Percentiles rank a stretch among this genome's conserved stretches.
phyloP scores from a whole-genome alignment of 2,797 vertebrate species.

The Darevskia nairensis region DNA sequence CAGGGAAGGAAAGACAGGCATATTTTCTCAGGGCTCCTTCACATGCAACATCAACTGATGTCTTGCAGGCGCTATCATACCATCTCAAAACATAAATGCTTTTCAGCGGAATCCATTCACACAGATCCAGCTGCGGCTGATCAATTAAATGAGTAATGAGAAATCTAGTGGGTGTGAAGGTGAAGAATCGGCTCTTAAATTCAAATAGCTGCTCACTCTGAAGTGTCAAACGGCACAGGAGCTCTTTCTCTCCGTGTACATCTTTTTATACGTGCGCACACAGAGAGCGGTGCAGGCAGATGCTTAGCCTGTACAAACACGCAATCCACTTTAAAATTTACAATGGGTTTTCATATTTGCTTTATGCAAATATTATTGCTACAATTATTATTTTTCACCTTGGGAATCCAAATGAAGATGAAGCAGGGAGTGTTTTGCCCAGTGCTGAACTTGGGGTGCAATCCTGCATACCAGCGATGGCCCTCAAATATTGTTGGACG shows the following conservation, averaged over 20 bases:
- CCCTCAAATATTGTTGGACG: no score
- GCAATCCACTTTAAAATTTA: background rate
- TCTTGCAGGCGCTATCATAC: background rate
- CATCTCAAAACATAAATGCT: no score
- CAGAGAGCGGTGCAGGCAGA: background rate
- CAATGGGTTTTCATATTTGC: background rate
- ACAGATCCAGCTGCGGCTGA: background rate
- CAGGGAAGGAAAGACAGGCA: background rate
- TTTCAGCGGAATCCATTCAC: conserved; percentile 1
- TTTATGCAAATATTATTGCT: background rate
- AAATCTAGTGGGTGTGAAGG: background rate
- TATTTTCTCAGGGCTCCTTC: background rate
- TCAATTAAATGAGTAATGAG: background rate
- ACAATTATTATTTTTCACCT: background rate
- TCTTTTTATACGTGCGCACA: background rate
- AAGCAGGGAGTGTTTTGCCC: background rate
- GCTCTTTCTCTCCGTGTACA: background rate
- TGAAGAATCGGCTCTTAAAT: background rate
- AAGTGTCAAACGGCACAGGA: background rate
- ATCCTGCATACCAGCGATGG: no score
- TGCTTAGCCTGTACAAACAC: no score
- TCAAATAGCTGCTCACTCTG: background rate
- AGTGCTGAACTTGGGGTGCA: no score
- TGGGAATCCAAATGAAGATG: background rate
- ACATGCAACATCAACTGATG: background rate